Evolutionary conservation across 1,140 invertebrate species (phyloP), one percentile per base, ranked within the genome.

Genomic region (Lineus longissimus): DNA sequence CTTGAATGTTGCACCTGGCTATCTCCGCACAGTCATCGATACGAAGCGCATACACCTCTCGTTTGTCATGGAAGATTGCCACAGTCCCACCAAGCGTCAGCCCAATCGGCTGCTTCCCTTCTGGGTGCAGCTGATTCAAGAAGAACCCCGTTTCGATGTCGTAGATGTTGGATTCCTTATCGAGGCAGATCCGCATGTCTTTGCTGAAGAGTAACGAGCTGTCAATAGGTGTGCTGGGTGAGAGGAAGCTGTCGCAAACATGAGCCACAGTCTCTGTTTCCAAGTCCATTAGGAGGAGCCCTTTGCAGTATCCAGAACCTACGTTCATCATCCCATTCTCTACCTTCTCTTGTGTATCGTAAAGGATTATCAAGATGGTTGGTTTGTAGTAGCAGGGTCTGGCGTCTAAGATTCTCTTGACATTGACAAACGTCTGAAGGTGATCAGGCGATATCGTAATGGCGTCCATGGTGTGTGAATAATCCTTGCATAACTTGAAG

Each of bases 1-100:
- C 70, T 55, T 81, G 75, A 0, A 78, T 72, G 17, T 78, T 71
- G 51, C 78, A 76, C n/a, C 54, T 62, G 1, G 70, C 79, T 31
- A 81, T 69, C n/a, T 45, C 11, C 27, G 56, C 57, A 15, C 68
- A 70, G 62, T 76, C 76, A 2, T 36, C n/a, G 9, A 80, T 33
- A 22, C 76, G 59, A 0, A 71, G 27, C 1, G 67, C 77, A 51
- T 57, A 69, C 1, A 81, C 30, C 6, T 70, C 51, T 6, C 63
- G 60, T 2, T 62, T 69, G 1, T 70, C 64, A 29, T 51, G 72
- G 67, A 74, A 79, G 0, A 79, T 54, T 9, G 73, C 71, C 1
- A 73, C 72, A 11, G 61, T 59, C 23, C 71, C 73, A 56, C 66
- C 47, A 6, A 79, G 55, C 7, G 72, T 73, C 41, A 79, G 60